Conservation (phyloP, 2,888 invertebrate species). For the Micropterix aruncella region DNA sequence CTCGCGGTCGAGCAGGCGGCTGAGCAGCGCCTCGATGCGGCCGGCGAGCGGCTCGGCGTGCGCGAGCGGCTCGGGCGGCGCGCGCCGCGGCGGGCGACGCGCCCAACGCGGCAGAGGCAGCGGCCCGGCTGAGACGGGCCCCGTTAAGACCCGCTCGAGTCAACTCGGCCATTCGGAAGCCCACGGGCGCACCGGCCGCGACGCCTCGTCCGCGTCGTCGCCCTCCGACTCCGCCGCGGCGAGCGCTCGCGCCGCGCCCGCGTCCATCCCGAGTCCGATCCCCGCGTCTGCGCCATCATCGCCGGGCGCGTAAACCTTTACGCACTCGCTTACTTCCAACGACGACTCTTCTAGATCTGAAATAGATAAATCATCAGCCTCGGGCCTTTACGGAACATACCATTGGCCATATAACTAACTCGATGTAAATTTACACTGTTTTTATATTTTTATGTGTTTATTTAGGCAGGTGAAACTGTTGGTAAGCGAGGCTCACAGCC, state of each 20-base stretch:
- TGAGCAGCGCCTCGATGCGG: conserved; percentile 65
- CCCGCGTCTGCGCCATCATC: conserved; percentile 2
- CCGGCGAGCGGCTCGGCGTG: conserved; percentile 70
- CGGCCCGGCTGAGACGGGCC: conserved; percentile 24
- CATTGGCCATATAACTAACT: no score
- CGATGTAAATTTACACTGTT: no score
- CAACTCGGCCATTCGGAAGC: conserved; percentile 96
- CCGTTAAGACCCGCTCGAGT: conserved; percentile 55
- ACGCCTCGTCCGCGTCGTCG: conserved; percentile 37
- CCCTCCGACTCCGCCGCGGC: conserved; percentile 38
- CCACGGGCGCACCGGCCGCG: conserved; percentile 81
- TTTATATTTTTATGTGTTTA: no score
- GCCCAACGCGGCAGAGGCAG: conserved; percentile 33
- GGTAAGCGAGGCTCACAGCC: no score
- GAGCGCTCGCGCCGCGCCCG: conserved; percentile 17
- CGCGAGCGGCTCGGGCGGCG: conserved; percentile 57
- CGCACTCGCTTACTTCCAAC: background rate
- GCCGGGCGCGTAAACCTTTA: background rate
- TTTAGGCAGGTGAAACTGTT: no score
- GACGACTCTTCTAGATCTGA: background rate
- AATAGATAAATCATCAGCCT: no score
- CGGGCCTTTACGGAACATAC: no score
- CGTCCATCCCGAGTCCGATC: conserved; percentile 21
- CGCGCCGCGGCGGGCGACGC: conserved; percentile 28
- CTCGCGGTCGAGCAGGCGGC: conserved; percentile 66